Percentiles rank a stretch among this genome's conserved stretches.
phyloP scores from a whole-genome alignment of 2,113 vertebrate species.

The Gallinago undulata region DNA sequence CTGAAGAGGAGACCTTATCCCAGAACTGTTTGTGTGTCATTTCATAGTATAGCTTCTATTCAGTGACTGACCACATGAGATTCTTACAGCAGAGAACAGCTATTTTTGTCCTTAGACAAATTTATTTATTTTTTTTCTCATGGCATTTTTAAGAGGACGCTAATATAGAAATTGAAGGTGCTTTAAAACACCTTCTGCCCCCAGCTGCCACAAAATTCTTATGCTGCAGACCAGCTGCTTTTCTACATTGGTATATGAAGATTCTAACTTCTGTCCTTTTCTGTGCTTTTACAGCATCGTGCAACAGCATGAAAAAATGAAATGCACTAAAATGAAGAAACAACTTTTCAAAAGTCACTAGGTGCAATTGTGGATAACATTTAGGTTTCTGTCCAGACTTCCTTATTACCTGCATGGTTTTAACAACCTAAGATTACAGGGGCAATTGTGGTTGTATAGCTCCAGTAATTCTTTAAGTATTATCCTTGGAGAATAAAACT shows the following conservation, averaged over 20 bases:
- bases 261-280: background rate
- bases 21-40: background rate
- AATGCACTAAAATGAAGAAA: background rate
- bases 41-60: background rate
- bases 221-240: background rate
- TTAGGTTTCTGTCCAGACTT: background rate
- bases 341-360: background rate
- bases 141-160: background rate
- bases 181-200: background rate
- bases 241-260: background rate
- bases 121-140: background rate
- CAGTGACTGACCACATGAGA: background rate
- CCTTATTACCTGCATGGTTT: background rate
- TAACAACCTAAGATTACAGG: background rate
- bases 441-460: background rate
- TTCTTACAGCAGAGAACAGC: background rate
- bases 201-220: background rate
- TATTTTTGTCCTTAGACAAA: background rate
- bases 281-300: background rate
- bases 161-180: background rate
- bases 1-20: background rate
- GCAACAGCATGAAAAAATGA: background rate
- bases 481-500: background rate
- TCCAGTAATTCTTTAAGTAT: background rate
- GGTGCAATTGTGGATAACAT: background rate